Evolutionary conservation across 1,140 invertebrate genomes (phyloP).

Genomic region (Brachionus koreanus): DNA sequence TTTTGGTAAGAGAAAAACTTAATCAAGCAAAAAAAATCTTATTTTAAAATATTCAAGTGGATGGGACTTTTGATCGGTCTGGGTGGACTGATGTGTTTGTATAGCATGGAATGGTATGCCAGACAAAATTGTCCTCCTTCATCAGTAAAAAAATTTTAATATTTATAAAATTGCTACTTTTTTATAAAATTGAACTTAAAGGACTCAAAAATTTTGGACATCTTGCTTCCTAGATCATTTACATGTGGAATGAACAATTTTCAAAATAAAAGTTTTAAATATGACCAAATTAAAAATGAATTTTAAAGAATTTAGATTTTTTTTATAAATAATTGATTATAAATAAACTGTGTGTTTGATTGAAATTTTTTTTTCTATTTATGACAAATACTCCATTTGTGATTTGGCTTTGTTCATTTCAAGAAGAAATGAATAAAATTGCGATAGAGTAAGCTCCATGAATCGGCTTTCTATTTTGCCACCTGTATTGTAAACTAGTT

Average conservation of each 20-base stretch:
- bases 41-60: conserved; percentile 75
- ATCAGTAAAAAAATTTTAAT: conserved; percentile 1
- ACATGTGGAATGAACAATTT: conserved; percentile 49
- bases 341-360: not conserved
- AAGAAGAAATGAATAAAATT: conserved; percentile 65
- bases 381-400: conserved; percentile 59
- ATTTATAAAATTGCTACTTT: not conserved
- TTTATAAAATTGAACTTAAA: not conserved
- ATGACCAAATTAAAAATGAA: not conserved
- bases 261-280: not conserved
- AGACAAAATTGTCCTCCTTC: conserved; percentile 43
- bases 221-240: conserved; percentile 56
- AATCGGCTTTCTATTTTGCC: conserved; percentile 58
- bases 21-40: not conserved
- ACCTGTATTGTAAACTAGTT: conserved; percentile 61
- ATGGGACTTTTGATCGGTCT: conserved; percentile 70
- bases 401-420: conserved; percentile 64
- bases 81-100: conserved; percentile 71
- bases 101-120: conserved; percentile 70
- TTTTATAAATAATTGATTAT: conserved; percentile 21
- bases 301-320: not conserved
- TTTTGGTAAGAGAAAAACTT: not conserved
- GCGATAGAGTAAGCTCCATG: conserved; percentile 61
- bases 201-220: conserved; percentile 48
- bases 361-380: not conserved